phyloP scores from a whole-genome alignment of 2,797 vertebrate genomes.

The Staurois parvus region DNA sequence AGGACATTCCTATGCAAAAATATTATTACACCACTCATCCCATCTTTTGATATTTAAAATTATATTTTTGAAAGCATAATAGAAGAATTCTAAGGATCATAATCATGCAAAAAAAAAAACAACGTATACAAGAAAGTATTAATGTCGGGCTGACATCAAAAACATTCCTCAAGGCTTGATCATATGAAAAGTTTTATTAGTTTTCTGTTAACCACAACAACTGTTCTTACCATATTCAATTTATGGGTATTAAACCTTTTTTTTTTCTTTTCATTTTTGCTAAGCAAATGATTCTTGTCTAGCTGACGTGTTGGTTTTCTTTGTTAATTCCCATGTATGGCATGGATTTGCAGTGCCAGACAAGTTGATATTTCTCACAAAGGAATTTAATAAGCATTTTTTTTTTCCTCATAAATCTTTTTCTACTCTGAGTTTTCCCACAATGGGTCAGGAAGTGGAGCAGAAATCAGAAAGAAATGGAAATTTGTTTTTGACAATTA shows the following conservation, averaged over 20 bases:
- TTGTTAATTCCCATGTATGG: slow-evolving; percentile 63
- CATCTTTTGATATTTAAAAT: neutral
- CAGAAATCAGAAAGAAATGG: neutral
- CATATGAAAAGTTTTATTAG: neutral
- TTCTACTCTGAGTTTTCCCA: neutral
- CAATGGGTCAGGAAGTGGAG: neutral
- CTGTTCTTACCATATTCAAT: neutral
- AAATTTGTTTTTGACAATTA: neutral
- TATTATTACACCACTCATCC: neutral
- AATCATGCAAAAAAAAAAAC: neutral
- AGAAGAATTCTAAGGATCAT: neutral
- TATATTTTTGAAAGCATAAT: neutral
- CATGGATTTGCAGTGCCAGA: slow-evolving; percentile 66
- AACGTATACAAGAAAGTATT: neutral
- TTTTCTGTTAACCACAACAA: neutral
- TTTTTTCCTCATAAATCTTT: neutral
- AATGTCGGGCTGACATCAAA: neutral
- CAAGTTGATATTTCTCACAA: slow-evolving; percentile 61
- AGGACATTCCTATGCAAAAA: neutral
- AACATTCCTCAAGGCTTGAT: neutral
- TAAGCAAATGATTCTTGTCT: neutral
- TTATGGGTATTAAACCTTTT: neutral
- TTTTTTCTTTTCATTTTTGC: neutral
- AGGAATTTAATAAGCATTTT: slow-evolving; percentile 25
- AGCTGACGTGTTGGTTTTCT: slow-evolving; percentile 1